Conservation (phyloP, 2,113 vertebrate genomes). For the Polypterus senegalus region DNA sequence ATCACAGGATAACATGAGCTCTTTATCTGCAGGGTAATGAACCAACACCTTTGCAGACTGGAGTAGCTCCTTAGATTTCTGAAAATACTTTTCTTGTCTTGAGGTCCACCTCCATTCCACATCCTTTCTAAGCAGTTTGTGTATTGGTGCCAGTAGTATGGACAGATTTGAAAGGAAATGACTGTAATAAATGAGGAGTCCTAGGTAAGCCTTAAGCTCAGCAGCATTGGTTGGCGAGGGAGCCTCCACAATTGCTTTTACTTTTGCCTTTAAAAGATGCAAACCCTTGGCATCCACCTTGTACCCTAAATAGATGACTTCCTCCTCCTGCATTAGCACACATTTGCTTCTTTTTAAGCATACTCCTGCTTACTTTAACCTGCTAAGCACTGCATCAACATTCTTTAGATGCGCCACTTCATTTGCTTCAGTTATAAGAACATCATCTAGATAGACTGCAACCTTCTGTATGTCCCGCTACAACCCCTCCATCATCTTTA, state of each 20-base stretch:
- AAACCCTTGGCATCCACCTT: neutral
- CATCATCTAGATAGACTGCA: neutral
- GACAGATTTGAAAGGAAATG: neutral
- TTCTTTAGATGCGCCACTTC: neutral
- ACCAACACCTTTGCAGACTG: neutral
- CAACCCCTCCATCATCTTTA: neutral
- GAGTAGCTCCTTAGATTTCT: neutral
- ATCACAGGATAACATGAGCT: neutral
- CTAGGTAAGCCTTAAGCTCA: neutral
- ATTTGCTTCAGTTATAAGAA: neutral
- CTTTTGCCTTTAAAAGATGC: neutral
- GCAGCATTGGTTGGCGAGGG: neutral
- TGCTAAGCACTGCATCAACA: neutral
- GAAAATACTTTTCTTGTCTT: neutral
- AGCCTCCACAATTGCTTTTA: neutral
- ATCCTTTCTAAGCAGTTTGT: neutral
- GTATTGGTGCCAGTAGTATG: neutral
- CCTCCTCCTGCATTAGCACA: neutral
- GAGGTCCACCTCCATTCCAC: neutral
- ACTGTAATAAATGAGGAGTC: neutral
- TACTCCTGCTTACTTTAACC: neutral
- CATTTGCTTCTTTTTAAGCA: neutral
- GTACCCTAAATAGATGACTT: neutral
- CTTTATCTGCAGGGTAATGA: neutral
- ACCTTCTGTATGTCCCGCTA: neutral